A percentile compares a stretch with the other conserved stretches of the same genome.
Conservation (phyloP, 1,140 invertebrate species). For the Spodoptera frugiperda region DNA sequence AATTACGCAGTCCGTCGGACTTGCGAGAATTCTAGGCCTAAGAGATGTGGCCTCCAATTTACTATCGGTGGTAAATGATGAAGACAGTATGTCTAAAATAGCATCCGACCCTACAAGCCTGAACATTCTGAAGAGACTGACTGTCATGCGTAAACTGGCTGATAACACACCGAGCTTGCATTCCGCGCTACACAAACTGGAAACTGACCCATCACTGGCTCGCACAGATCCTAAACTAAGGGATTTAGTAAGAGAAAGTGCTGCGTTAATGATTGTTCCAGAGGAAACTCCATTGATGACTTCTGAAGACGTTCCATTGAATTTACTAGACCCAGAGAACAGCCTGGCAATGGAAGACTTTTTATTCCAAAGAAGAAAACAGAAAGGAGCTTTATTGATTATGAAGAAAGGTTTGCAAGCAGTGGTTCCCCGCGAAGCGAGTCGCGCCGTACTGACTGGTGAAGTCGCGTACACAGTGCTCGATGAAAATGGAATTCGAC, state of each 20-base stretch:
- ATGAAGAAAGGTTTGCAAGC: constrained; percentile 92
- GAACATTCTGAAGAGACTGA: constrained; percentile 90
- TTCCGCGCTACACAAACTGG: constrained; percentile 87
- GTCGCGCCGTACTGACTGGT: constrained; percentile 90
- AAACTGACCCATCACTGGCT: constrained; percentile 89
- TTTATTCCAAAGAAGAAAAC: constrained; percentile 87
- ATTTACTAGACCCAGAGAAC: constrained; percentile 89
- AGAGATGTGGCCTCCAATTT: constrained; percentile 88
- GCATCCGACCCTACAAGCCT: constrained; percentile 88
- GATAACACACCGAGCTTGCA: constrained; percentile 88
- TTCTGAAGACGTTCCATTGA: constrained; percentile 89
- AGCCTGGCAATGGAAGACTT: constrained; percentile 92
- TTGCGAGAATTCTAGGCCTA: constrained; percentile 90
- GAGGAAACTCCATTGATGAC: constrained; percentile 88
- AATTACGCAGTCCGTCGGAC: constrained; percentile 89
- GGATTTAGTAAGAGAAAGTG: constrained; percentile 90
- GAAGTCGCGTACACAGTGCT: constrained; percentile 91
- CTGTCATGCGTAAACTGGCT: constrained; percentile 90
- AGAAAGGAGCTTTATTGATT: constrained; percentile 89
- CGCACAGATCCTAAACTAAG: constrained; percentile 89
- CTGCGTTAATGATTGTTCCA: constrained; percentile 89
- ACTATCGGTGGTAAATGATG: constrained; percentile 87
- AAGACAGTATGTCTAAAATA: constrained; percentile 87
- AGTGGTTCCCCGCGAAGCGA: constrained; percentile 91
- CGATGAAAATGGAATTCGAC: constrained; percentile 91